Percentiles rank a stretch among this genome's conserved stretches.
These are phyloP conservation scores for Galerucella nymphaeae DNA, from an alignment of 2,888 invertebrate species.

Conservation along the genomic window DNA sequence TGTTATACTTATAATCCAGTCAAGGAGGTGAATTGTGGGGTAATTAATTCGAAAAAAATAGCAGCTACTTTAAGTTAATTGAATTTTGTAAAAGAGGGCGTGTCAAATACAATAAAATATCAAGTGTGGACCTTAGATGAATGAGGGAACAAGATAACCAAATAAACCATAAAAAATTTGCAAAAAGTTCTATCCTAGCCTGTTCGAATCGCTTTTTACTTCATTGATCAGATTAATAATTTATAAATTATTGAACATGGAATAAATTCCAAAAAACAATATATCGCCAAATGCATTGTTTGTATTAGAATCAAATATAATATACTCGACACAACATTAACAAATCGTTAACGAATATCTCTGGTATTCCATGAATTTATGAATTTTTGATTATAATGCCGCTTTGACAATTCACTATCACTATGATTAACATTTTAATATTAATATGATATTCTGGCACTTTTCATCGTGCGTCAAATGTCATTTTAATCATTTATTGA, in stretches of 20 bases:
- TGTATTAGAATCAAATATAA: conserved; percentile 10
- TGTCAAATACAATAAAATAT: too few species aligned
- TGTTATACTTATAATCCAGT: too few species aligned
- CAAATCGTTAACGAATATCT: conserved; percentile 25
- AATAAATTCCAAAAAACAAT: background rate
- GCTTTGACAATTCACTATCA: conserved; percentile 25
- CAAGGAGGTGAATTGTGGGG: too few species aligned
- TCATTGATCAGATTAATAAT: too few species aligned
- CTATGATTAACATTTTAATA: conserved; percentile 31
- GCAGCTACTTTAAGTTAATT: too few species aligned
- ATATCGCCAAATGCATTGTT: background rate
- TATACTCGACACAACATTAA: conserved; percentile 22
- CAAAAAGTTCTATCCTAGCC: background rate
- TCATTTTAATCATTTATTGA: conserved; percentile 6
- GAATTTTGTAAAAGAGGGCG: too few species aligned
- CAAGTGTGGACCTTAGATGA: too few species aligned
- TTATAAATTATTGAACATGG: background rate
- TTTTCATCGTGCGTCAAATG: conserved; percentile 19
- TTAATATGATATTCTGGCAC: conserved; percentile 14
- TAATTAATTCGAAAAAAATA: too few species aligned
- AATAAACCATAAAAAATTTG: too few species aligned
- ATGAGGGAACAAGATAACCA: too few species aligned
- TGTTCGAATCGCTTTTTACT: too few species aligned
- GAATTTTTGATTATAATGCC: conserved; percentile 26
- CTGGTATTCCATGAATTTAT: conserved; percentile 22